Evolutionary conservation across 2,113 vertebrate genomes (phyloP).

Genomic region (Thunnus maccoyii): DNA sequence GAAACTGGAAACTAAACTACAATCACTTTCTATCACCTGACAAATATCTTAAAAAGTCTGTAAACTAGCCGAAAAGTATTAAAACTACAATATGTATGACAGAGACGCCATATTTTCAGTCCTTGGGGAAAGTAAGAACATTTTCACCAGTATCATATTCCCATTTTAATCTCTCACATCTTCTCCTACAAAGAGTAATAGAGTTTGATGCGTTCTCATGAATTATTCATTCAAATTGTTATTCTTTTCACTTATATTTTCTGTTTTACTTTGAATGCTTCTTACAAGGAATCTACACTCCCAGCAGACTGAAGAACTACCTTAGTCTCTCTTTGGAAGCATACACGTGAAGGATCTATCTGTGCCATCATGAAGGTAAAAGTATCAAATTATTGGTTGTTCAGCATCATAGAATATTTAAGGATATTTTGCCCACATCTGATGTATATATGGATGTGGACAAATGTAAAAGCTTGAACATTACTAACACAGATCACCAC

Average conservation of each 20-base stretch:
- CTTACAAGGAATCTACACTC: constrained; percentile 29
- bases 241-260: constrained; percentile 59
- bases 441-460: not conserved
- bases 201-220: constrained; percentile 52
- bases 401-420: not conserved
- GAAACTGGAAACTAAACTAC: constrained; percentile 9
- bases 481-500: not conserved
- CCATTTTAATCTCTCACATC: constrained; percentile 63
- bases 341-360: constrained; percentile 23
- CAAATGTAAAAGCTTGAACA: not conserved
- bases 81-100: constrained; percentile 32
- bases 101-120: constrained; percentile 36
- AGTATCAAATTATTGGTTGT: not conserved
- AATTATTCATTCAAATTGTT: constrained; percentile 63
- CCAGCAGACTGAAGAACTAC: constrained; percentile 31
- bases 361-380: constrained; percentile 3
- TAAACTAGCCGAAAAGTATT: constrained; percentile 31
- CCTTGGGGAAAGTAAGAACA: constrained; percentile 46
- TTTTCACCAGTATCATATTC: constrained; percentile 60
- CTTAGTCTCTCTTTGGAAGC: constrained; percentile 16
- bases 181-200: constrained; percentile 57
- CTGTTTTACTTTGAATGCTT: constrained; percentile 61
- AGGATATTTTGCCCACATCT: not conserved
- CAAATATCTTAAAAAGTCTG: constrained; percentile 41
- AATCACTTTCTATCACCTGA: constrained; percentile 6